phyloP scores from a whole-genome alignment of 2,113 vertebrate genomes.

The Phylloscopus whistleri region DNA sequence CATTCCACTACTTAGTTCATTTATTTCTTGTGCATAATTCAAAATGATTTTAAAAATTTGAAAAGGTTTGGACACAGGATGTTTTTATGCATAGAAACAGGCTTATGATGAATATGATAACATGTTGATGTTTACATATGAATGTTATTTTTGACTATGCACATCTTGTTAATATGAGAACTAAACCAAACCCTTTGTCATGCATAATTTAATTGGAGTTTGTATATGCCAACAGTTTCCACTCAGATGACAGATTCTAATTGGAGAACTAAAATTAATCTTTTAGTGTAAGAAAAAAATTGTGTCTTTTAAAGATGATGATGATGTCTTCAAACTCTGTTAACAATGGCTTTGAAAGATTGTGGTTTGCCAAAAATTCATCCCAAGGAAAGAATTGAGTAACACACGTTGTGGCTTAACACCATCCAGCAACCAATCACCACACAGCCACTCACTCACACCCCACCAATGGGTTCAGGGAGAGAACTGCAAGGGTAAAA shows the following conservation, averaged over 20 bases:
- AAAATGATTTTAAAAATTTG: background rate
- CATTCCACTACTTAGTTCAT: background rate
- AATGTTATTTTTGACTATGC: background rate
- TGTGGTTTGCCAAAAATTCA: background rate
- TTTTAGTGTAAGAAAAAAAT: background rate
- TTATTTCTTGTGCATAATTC: background rate
- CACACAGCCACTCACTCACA: background rate
- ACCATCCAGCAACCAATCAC: rapidly evolving
- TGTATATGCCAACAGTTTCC: background rate
- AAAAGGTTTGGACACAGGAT: background rate
- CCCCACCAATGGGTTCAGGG: background rate
- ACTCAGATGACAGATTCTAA: background rate
- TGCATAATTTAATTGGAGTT: background rate
- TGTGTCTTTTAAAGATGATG: background rate
- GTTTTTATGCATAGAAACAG: background rate
- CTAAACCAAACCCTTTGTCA: background rate
- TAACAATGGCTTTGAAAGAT: background rate
- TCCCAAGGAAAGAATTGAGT: background rate
- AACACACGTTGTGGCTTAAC: background rate
- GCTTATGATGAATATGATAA: background rate
- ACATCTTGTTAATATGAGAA: background rate
- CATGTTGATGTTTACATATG: background rate
- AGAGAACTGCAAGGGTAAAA: background rate
- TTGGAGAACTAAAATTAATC: background rate
- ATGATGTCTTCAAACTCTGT: background rate